A percentile compares a stretch with the other conserved stretches of the same genome.
phyloP scores from a whole-genome alignment of 2,888 invertebrate species.

The Elgonia sp. region DNA sequence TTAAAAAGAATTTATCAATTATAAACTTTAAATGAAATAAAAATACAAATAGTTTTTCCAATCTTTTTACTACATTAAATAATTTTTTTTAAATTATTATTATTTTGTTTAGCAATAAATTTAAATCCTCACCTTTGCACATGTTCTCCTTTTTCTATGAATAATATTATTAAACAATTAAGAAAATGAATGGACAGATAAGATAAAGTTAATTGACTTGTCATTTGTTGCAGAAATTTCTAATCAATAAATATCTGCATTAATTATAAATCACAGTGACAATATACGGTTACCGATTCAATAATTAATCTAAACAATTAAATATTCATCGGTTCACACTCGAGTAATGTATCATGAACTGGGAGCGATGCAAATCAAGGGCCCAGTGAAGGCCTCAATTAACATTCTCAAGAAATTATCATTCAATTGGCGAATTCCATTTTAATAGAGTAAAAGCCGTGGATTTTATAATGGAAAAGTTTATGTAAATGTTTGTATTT shows the following conservation, averaged over 20 bases:
- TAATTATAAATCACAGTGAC: conserved; percentile 6
- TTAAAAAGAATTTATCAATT: no score
- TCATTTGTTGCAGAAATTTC: not conserved
- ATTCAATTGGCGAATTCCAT: not conserved
- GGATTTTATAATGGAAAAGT: no score
- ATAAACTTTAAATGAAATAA: no score
- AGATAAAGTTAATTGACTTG: conserved; percentile 51
- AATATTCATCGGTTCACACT: conserved; percentile 49
- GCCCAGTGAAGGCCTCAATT: conserved; percentile 35
- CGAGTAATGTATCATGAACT: conserved; percentile 8
- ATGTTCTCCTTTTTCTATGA: no score
- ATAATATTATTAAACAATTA: no score
- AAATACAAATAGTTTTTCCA: no score
- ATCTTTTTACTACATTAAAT: no score
- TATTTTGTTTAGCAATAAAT: no score
- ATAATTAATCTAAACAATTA: conserved; percentile 42
- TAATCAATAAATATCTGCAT: conserved; percentile 10
- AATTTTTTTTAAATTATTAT: no score
- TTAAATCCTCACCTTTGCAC: no score
- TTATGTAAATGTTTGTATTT: no score
- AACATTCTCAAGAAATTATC: conserved; percentile 39
- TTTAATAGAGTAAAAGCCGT: no score
- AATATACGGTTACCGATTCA: conserved; percentile 11
- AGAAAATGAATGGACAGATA: conserved; percentile 8
- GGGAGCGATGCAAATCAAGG: conserved; percentile 37